Evolutionary conservation across 2,113 vertebrate genomes (phyloP), one percentile per base, ranked within the genome.

Genomic region (Rostratula benghalensis): DNA sequence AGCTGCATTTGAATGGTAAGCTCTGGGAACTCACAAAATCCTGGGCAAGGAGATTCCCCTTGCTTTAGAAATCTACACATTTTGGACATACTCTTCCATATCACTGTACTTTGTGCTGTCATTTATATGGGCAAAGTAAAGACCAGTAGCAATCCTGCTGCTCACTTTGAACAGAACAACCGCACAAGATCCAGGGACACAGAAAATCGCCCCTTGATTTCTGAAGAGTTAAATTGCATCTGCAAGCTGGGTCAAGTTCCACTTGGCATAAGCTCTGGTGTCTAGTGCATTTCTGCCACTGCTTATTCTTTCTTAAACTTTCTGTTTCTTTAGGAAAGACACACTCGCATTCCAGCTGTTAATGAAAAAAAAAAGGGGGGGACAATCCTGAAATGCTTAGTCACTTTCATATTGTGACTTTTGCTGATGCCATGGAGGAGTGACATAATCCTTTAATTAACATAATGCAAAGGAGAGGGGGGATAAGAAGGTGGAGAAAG

Each of bases 151-250:
- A 84, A 33, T 54, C 50, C 2, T 7, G 17, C 61, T n/a, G 43
- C 67, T 87, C 53, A 13, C 69, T 83, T 86, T 46, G 57, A 78
- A 81, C 57, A 24, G 56, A 96, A 53, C 24, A 77, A 70, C 31
- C 3, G 13, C 51, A 68, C 6, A 59, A 78, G 61, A 48, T 43
- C 51, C 53, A 82, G 77, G 31, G 68, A 76, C 69, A 78, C 53
- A 89, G 74, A 89, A 92, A 91, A 90, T 50, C 20, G 89, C 41
- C 16, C 39, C 76, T 73, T 87, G 77, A 94, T 94, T 93, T 89
- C 80, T 92, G 69, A 81, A 91, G 92, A 93, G 86, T 73, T 68
- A 93, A 94, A 96, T 48, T 95, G 65, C 74, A 65, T 54, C 89
- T 93, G 63, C 65, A 87, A 77, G 76, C 22, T 2, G 5, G 21